These are phyloP conservation scores for Polietes domitor DNA, from an alignment of 2,888 invertebrate species.

Conservation along the genomic window DNA sequence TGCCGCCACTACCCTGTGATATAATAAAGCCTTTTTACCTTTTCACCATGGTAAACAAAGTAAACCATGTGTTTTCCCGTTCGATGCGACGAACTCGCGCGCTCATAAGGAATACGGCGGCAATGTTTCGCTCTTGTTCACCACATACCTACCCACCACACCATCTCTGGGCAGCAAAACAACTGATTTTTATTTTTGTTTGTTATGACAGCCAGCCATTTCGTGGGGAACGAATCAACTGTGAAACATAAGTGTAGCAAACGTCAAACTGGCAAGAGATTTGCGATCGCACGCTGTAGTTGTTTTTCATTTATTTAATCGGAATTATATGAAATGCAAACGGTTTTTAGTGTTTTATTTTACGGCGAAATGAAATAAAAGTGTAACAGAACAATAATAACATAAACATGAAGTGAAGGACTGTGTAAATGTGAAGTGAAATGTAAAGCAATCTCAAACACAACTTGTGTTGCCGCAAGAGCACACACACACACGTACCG, in stretches of 20 bases:
- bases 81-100: constrained; percentile 53
- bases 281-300: constrained; percentile 64
- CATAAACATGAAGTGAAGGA: constrained; percentile 3
- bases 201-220: constrained; percentile 55
- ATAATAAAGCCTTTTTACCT: constrained; percentile 13
- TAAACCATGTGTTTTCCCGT: constrained; percentile 44
- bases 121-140: constrained; percentile 41
- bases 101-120: constrained; percentile 51
- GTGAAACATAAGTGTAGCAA: constrained; percentile 67
- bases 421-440: constrained; percentile 43
- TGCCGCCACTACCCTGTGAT: background rate
- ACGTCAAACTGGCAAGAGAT: constrained; percentile 63
- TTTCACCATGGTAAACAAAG: constrained; percentile 52
- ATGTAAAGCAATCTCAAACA: constrained; percentile 40
- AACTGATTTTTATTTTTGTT: constrained; percentile 62
- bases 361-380: constrained; percentile 34
- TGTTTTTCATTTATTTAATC: constrained; percentile 38
- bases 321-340: constrained; percentile 36
- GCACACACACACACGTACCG: constrained; percentile 30
- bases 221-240: constrained; percentile 44
- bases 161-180: constrained; percentile 40
- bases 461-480: constrained; percentile 46
- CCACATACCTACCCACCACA: too few species aligned
- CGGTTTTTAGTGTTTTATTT: constrained; percentile 11
- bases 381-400: constrained; percentile 9